Base-by-base conservation (phyloP, 2,113 vertebrate species). In the Maccullochella peelii region DNA sequence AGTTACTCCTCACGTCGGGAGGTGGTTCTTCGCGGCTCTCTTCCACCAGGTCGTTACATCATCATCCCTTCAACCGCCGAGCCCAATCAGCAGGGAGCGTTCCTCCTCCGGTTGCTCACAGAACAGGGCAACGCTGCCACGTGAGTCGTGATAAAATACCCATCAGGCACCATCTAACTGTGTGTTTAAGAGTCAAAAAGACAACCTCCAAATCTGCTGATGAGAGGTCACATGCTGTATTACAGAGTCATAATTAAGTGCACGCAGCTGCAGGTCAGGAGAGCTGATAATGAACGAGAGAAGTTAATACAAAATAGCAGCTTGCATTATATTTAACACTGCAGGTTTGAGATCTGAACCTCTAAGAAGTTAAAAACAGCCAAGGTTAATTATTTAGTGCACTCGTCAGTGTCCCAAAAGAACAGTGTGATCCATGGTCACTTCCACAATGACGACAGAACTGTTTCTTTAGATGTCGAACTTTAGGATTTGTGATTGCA, bases 41-140 rank as follows among this genome's bases (percentile, higher is more conserved):
- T 96, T 0, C 88, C 93, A 0, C 93, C 94, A 0, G 95, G 96
- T 1, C n/a, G 18, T 23, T 96, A 96, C 86, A 67, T 96, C 90
- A 94, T 96, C 82, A 80, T 96, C 85, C 92, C 96, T 0, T 93
- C 93, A 4, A 92, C 93, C 3, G 16, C 47, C 0, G 47, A 88
- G 44, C 61, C 75, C 76, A 93, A 93, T 23, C 91, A 94, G 85
- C 82, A 91, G 65, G 95, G 94, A 20, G 77, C 86, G 11, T 96
- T 96, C 82, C 91, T 96, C 44, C 93, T 96, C 11, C 88, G 96
- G 25, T 84, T 96, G 47, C 91, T 96, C 77, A 94, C 87, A 0
- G 96, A 96, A 82, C 86, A 90, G 62, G 93, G 93, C 54, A 95
- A 93, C 80, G 6, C 15, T 0, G 85, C 89, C 49, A 83, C 6